phyloP scores from a whole-genome alignment of 2,113 vertebrate species.

The Plotosus lineatus region DNA sequence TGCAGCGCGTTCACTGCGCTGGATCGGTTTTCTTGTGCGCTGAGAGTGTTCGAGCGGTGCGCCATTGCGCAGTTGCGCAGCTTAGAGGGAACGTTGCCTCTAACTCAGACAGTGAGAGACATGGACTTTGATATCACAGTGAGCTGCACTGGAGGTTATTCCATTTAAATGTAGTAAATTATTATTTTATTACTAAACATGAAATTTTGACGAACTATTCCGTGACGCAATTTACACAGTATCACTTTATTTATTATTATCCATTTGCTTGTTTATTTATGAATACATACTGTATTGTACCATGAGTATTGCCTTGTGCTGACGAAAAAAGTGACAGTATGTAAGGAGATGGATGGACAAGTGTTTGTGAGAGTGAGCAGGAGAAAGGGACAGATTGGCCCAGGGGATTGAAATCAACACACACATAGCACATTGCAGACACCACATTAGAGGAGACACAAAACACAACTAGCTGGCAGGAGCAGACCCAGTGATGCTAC shows the following conservation, averaged over 20 bases:
- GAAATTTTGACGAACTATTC: background rate
- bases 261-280: background rate
- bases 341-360: slow-evolving; percentile 4
- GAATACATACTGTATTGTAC: background rate
- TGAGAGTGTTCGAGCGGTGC: no score
- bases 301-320: no score
- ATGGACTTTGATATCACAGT: no score
- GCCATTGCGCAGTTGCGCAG: no score
- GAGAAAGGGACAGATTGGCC: slow-evolving; percentile 45
- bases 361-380: slow-evolving; percentile 17
- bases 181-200: no score
- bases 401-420: slow-evolving; percentile 38
- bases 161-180: background rate
- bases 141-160: no score
- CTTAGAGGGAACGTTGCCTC: no score
- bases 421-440: slow-evolving; percentile 40
- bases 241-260: background rate
- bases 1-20: no score
- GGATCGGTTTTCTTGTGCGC: no score
- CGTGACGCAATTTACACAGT: background rate
- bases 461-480: slow-evolving; percentile 16
- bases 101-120: no score
- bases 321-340: background rate
- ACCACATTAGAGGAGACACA: slow-evolving; percentile 38
- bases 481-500: slow-evolving; percentile 1